phyloP scores from a whole-genome alignment of 2,888 invertebrate species.

The Microplitis deprimator region DNA sequence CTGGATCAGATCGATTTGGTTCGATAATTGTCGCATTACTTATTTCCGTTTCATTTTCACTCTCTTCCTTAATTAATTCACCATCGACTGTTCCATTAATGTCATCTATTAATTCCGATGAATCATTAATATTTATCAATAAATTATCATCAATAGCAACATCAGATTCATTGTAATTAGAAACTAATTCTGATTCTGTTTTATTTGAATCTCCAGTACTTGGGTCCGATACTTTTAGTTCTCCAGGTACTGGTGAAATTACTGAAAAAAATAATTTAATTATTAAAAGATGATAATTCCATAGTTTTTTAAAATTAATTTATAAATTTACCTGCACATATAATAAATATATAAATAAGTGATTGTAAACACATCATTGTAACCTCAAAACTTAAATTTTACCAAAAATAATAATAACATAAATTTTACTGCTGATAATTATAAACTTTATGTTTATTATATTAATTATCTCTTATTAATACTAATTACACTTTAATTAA shows the following conservation, averaged over 20 bases:
- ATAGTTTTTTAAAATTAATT: not conserved
- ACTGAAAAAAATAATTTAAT: not conserved
- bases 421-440: not conserved
- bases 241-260: not conserved
- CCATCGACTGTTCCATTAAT: not conserved
- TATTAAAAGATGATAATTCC: not conserved
- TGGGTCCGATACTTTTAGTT: not conserved
- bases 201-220: not conserved
- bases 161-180: not conserved
- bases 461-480: too few relatives aligned
- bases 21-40: slow-evolving; percentile 42
- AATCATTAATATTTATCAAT: not conserved
- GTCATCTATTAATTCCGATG: not conserved
- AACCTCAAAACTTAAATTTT: slow-evolving; percentile 27
- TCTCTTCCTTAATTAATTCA: slow-evolving; percentile 5
- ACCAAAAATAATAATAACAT: not conserved
- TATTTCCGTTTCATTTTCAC: not conserved
- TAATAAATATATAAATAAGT: slow-evolving; percentile 21
- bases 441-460: not conserved
- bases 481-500: too few relatives aligned
- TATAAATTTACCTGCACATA: slow-evolving; percentile 11
- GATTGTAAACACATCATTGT: slow-evolving; percentile 15
- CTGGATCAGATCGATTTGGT: slow-evolving; percentile 37
- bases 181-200: not conserved
- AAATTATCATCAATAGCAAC: not conserved